phyloP scores from a whole-genome alignment of 2,113 vertebrate species.

The Sinocyclocheilus grahami region DNA sequence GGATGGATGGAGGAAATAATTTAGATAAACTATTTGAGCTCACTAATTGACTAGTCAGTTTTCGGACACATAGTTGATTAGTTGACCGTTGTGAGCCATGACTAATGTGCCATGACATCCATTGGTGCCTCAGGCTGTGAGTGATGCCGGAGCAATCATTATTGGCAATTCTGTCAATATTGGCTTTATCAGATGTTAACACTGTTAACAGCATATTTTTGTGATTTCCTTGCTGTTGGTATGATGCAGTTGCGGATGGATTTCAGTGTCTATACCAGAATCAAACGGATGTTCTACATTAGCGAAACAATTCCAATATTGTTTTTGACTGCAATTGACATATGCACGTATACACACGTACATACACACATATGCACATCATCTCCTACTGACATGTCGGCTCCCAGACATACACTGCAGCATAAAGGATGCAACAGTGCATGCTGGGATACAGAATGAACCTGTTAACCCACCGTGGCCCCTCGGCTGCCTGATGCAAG shows the following conservation, averaged over 20 bases:
- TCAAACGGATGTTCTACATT: background rate
- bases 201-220: background rate
- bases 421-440: conserved; percentile 50
- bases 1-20: background rate
- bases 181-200: conserved; percentile 19
- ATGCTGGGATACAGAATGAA: conserved; percentile 58
- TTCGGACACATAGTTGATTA: background rate
- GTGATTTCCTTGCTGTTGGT: background rate
- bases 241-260: background rate
- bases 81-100: conserved; percentile 1
- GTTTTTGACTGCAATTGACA: background rate
- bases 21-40: background rate
- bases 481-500: conserved; percentile 51
- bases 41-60: background rate
- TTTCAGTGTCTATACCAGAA: background rate
- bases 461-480: conserved; percentile 57
- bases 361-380: background rate
- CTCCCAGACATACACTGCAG: conserved; percentile 40
- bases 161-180: conserved; percentile 12
- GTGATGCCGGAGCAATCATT: background rate
- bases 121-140: background rate
- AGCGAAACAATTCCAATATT: background rate
- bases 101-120: background rate
- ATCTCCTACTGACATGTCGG: conserved; percentile 38
- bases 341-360: background rate